phyloP scores from a whole-genome alignment of 1,140 invertebrate genomes.

The Calephelis virginiensis region DNA sequence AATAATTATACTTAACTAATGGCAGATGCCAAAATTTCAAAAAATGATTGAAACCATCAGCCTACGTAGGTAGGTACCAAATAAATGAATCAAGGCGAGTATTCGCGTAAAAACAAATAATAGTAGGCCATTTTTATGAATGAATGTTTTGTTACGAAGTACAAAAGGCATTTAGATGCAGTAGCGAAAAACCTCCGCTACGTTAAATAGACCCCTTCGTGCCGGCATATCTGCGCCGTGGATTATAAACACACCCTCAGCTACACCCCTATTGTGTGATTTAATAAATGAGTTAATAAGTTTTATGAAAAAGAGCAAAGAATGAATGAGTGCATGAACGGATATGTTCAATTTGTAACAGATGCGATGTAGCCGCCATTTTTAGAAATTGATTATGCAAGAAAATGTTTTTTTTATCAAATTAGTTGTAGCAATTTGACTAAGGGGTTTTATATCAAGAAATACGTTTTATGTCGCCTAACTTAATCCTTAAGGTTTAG shows the following conservation, averaged over 20 bases:
- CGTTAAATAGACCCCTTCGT: constrained; percentile 19
- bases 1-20: background rate
- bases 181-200: constrained; percentile 9
- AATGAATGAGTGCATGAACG: constrained; percentile 24
- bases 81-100: too few species aligned
- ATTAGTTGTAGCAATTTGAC: background rate
- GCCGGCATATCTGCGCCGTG: constrained; percentile 15
- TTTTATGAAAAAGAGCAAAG: constrained; percentile 34
- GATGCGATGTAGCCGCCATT: constrained; percentile 28
- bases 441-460: too few species aligned
- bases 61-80: too few species aligned
- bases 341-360: constrained; percentile 24
- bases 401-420: background rate
- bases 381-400: constrained; percentile 17
- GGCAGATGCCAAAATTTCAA: background rate
- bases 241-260: constrained; percentile 22
- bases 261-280: constrained; percentile 26
- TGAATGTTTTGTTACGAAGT: background rate
- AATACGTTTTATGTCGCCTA: too few species aligned
- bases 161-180: constrained; percentile 9
- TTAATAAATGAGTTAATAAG: constrained; percentile 25
- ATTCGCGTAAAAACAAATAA: too few species aligned
- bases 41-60: background rate
- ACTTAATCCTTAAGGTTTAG: too few species aligned
- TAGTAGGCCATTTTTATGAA: too few species aligned